Evolutionary conservation across 2,113 vertebrate genomes (phyloP).

Genomic region (Struthio camelus): DNA sequence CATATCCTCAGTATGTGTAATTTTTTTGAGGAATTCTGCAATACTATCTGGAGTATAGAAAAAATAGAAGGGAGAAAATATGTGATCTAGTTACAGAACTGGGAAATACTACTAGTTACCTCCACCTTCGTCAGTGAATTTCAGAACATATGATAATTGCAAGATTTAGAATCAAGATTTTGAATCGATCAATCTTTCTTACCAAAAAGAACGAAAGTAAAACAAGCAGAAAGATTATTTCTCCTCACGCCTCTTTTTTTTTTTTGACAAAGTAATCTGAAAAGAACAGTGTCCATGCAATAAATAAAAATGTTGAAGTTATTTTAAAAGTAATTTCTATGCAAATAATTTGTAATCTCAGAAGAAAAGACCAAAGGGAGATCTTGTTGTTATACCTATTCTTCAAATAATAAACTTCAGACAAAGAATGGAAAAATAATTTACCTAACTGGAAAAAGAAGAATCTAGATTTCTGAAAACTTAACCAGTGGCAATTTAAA

Average conservation of each 20-base stretch:
- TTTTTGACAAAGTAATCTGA: not conserved
- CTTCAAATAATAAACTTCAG: not conserved
- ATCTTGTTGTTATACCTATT: not conserved
- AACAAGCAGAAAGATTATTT: no score
- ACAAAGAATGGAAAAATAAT: not conserved
- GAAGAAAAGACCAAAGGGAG: not conserved
- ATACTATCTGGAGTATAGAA: not conserved
- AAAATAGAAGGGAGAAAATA: not conserved
- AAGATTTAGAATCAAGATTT: not conserved
- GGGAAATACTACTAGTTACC: not conserved
- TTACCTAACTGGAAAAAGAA: not conserved
- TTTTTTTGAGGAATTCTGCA: not conserved
- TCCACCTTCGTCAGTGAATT: not conserved
- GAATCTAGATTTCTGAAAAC: not conserved
- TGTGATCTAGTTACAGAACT: not conserved
- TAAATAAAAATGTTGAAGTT: not conserved
- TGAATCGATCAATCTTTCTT: not conserved
- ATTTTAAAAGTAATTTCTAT: not conserved
- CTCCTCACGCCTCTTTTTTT: not conserved
- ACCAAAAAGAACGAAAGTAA: no score
- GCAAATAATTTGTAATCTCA: not conserved
- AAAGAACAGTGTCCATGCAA: not conserved
- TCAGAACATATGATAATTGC: not conserved
- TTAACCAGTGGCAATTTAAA: not conserved
- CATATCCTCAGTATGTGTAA: not conserved